Percentiles rank a stretch among this genome's conserved stretches.
Conservation (phyloP, 1,140 invertebrate species). For the Pararge aegeria region DNA sequence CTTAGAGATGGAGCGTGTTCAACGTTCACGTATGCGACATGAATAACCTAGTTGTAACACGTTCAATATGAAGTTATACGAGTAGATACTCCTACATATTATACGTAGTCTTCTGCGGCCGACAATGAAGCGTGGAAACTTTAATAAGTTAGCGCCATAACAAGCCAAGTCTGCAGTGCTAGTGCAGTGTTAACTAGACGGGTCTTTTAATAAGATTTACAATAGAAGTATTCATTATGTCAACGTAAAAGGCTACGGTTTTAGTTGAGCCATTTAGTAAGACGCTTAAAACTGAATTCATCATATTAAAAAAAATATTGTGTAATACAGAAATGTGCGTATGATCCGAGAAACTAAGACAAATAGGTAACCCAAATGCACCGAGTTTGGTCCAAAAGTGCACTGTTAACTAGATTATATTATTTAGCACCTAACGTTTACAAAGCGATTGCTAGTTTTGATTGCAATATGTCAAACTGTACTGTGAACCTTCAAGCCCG, state of each 20-base stretch:
- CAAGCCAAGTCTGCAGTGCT: conserved; percentile 35
- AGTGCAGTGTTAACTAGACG: conserved; percentile 33
- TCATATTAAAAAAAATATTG: too few relatives aligned
- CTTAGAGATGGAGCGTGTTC: conserved; percentile 12
- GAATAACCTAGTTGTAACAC: conserved; percentile 39
- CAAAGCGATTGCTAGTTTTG: too few relatives aligned
- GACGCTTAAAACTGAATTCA: too few relatives aligned
- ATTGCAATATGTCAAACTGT: too few relatives aligned
- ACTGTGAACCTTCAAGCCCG: too few relatives aligned
- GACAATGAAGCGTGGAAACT: conserved; percentile 56
- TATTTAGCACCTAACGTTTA: too few relatives aligned
- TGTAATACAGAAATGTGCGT: too few relatives aligned
- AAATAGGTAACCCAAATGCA: too few relatives aligned
- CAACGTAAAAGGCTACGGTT: not conserved
- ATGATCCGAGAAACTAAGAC: too few relatives aligned
- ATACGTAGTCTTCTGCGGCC: conserved; percentile 16
- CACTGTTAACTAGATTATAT: too few relatives aligned
- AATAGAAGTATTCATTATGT: not conserved
- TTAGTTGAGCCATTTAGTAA: too few relatives aligned
- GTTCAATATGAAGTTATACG: conserved; percentile 35
- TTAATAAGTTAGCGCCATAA: conserved; percentile 51
- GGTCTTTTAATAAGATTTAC: conserved; percentile 38
- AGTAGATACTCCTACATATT: not conserved
- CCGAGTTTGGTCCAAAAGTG: too few relatives aligned
- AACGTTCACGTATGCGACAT: conserved; percentile 28